Conservation (phyloP, 1,140 invertebrate genomes). For the Brachionus paranguensis region DNA sequence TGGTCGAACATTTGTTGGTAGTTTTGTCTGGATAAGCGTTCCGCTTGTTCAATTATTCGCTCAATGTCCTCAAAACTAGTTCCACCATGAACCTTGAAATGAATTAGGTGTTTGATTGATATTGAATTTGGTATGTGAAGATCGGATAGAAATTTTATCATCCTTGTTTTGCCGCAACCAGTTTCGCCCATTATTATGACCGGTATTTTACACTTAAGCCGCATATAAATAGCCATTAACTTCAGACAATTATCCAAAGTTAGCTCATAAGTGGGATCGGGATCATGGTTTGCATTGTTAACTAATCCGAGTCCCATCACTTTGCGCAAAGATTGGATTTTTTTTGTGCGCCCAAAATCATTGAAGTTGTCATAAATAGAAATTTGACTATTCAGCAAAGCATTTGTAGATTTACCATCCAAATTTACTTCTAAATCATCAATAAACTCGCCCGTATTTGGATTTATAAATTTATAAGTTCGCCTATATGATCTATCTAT, state of each 20-base stretch:
- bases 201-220: constrained; percentile 48
- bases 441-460: background rate
- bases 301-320: background rate
- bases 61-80: constrained; percentile 46
- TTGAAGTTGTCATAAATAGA: constrained; percentile 26
- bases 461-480: constrained; percentile 10
- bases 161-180: constrained; percentile 49
- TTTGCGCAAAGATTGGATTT: constrained; percentile 7
- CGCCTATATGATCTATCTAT: no score
- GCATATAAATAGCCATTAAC: constrained; percentile 50
- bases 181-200: constrained; percentile 54
- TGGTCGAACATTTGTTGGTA: background rate
- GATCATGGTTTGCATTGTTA: background rate
- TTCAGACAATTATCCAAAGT: constrained; percentile 52
- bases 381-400: background rate
- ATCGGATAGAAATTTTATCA: constrained; percentile 10
- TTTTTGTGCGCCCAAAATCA: background rate
- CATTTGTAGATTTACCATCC: background rate
- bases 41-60: constrained; percentile 46
- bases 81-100: constrained; percentile 49
- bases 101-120: background rate
- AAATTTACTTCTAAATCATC: background rate
- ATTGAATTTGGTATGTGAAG: background rate
- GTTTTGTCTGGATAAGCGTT: constrained; percentile 17
- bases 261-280: constrained; percentile 45